A percentile compares a stretch with the other conserved stretches of the same genome.
Conservation (phyloP, 2,113 vertebrate genomes). For the Nycticryphes semicollaris region DNA sequence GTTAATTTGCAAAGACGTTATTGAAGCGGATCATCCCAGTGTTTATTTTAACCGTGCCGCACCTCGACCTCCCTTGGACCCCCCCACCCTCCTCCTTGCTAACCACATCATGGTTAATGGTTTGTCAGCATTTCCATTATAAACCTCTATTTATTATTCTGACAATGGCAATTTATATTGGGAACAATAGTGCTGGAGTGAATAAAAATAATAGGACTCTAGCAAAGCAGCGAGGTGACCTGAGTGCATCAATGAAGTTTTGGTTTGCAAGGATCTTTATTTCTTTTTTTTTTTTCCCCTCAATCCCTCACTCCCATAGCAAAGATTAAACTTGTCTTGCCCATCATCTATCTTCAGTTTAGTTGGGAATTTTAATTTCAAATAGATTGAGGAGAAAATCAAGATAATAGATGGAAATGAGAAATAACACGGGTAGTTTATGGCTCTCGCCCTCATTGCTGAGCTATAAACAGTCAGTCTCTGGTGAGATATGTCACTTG, state of each 20-base stretch:
- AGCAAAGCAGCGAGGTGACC: slow-evolving; percentile 43
- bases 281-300: neutral
- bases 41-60: neutral
- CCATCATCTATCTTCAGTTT: slow-evolving; percentile 29
- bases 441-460: neutral
- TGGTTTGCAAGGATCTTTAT: neutral
- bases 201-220: slow-evolving; percentile 53
- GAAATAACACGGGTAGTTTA: neutral
- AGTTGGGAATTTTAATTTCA: slow-evolving; percentile 41
- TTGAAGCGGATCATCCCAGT: neutral
- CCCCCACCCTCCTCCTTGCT: neutral
- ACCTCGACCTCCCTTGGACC: neutral
- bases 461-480: neutral
- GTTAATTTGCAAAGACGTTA: neutral
- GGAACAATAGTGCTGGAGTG: slow-evolving; percentile 67
- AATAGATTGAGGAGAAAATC: slow-evolving; percentile 9
- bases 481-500: neutral
- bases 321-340: slow-evolving; percentile 38
- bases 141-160: slow-evolving; percentile 63
- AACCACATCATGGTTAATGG: slow-evolving; percentile 21
- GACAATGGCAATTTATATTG: slow-evolving; percentile 64
- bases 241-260: slow-evolving; percentile 23
- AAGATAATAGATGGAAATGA: slow-evolving; percentile 15
- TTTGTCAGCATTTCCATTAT: slow-evolving; percentile 64
- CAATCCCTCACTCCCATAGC: neutral